Base-by-base conservation (phyloP, 53 echinoderm and acorn worm species). In the Echinarachnius parma region DNA sequence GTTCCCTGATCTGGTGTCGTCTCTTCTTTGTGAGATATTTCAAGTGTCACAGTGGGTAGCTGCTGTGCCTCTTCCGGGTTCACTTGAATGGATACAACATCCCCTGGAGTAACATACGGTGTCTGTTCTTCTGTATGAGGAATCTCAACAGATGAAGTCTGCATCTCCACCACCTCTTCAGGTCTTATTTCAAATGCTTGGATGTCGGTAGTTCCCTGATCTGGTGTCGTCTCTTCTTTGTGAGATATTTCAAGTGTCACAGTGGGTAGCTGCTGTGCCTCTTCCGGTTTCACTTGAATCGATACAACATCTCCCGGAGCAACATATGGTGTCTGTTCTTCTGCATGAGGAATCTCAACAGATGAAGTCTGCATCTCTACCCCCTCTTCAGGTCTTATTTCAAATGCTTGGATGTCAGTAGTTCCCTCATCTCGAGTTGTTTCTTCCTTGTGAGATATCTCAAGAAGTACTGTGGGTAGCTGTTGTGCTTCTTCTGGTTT, bases 51-150 rank as follows among this genome's bases (percentile, higher is more conserved):
- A 5, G 53, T 45, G 62, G 83, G 65, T 3, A 86, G 56, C 27
- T 83, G 83, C 27, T 76, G 62, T 65, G 53, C 64, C 28, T 77
- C 39, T 39, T 83, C 76, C 31, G 77, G 80, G 19, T 77, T 72
- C 26, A 64, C 16, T 5, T 63, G 24, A 21, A 33, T 21, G n/a
- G 81, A 66, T 20, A 48, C 31, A n/a, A 53, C 27, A 10, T 70
- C 70, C 4, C 53, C 53, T 19, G 66, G 48, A 26, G 48, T 21
- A 4, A 31, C 28, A 47, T 66, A 48, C 29, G 25, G 13, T 5
- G 23, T 24, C 14, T 35, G 29, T 48, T 82, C 82, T 9, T 76
- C 57, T 14, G 49, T 76, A 24, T n/a, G 65, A 47, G 82, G 76
- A 55, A 59, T 60, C 45, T 76, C 60, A 47, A 82, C 65, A 31